These are phyloP conservation scores for Bombus cullumanus DNA, from an alignment of 1,140 invertebrate genomes.

Conservation along the genomic window DNA sequence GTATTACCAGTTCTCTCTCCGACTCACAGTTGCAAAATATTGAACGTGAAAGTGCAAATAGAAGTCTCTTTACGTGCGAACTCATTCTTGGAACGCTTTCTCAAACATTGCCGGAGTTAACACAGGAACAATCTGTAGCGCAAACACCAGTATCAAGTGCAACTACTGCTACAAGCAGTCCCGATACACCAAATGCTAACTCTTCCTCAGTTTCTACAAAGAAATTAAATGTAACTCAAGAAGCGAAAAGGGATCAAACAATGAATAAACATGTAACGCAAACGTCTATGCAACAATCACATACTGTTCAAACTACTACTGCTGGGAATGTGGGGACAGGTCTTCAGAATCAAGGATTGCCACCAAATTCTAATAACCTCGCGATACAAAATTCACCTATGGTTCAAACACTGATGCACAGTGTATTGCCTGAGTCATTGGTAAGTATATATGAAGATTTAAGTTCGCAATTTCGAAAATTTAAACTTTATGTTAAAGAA, in stretches of 20 bases:
- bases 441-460: slow-evolving; percentile 65
- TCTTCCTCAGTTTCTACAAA: slow-evolving; percentile 69
- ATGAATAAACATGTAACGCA: slow-evolving; percentile 70
- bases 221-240: slow-evolving; percentile 72
- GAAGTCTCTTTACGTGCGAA: slow-evolving; percentile 88
- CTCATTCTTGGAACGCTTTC: slow-evolving; percentile 86
- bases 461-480: neutral
- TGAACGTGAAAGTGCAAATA: slow-evolving; percentile 86
- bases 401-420: slow-evolving; percentile 81
- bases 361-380: slow-evolving; percentile 77
- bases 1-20: slow-evolving; percentile 84
- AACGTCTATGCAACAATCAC: slow-evolving; percentile 59
- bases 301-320: slow-evolving; percentile 64
- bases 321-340: slow-evolving; percentile 66
- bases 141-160: slow-evolving; percentile 74
- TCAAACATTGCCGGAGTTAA: slow-evolving; percentile 79
- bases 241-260: slow-evolving; percentile 75
- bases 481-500: neutral
- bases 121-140: slow-evolving; percentile 70
- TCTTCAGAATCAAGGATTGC: slow-evolving; percentile 73
- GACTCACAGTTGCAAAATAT: slow-evolving; percentile 84
- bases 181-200: slow-evolving; percentile 74
- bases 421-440: slow-evolving; percentile 80
- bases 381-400: slow-evolving; percentile 77
- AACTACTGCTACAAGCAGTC: slow-evolving; percentile 75